These are phyloP conservation scores for Rhinoptilus africanus DNA, from an alignment of 2,113 vertebrate genomes.

Conservation along the genomic window DNA sequence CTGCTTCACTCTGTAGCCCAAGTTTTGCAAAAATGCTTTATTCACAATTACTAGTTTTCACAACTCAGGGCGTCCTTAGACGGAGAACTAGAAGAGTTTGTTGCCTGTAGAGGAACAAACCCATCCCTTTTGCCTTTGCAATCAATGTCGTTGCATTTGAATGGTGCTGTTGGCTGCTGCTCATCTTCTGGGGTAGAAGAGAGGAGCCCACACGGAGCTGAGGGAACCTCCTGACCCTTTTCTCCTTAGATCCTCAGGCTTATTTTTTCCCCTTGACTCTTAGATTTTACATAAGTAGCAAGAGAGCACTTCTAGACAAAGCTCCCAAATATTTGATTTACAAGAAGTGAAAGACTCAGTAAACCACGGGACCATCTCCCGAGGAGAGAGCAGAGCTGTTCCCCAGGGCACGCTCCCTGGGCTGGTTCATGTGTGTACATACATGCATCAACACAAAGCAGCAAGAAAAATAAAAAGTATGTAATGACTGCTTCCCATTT, in stretches of 20 bases:
- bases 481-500: background rate
- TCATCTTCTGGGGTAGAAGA: background rate
- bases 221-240: background rate
- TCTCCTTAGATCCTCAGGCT: background rate
- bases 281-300: background rate
- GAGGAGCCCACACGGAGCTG: accelerated
- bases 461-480: background rate
- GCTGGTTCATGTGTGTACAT: accelerated
- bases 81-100: background rate
- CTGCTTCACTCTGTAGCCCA: background rate
- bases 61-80: background rate
- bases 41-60: background rate
- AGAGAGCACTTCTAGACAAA: background rate
- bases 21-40: background rate
- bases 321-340: background rate
- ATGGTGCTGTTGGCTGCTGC: background rate
- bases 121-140: background rate
- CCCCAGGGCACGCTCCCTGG: accelerated
- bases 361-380: background rate
- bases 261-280: background rate
- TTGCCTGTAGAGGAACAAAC: background rate
- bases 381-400: accelerated
- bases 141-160: background rate
- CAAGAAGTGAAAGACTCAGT: background rate
- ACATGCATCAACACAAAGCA: background rate